These are phyloP conservation scores for Chelidonichthys spinosus DNA, from an alignment of 2,797 vertebrate species.

Conservation along the genomic window DNA sequence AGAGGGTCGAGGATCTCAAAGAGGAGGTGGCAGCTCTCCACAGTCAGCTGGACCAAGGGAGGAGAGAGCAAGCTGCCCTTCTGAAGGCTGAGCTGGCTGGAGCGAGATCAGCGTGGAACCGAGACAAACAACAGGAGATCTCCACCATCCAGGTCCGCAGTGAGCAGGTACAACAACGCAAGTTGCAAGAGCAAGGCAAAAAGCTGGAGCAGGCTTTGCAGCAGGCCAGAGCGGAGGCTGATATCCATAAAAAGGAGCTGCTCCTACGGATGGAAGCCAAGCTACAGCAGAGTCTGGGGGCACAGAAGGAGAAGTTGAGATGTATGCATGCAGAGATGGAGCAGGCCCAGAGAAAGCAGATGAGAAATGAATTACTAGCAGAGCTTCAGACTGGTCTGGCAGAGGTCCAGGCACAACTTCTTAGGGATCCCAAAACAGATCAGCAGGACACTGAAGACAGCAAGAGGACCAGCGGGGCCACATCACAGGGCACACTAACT, in stretches of 20 bases:
- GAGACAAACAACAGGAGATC: slow-evolving; percentile 93
- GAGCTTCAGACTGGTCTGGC: slow-evolving; percentile 83
- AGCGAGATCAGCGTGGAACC: slow-evolving; percentile 89
- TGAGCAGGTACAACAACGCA: slow-evolving; percentile 85
- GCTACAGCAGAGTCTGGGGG: slow-evolving; percentile 79
- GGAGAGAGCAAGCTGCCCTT: slow-evolving; percentile 84
- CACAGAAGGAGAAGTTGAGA: slow-evolving; percentile 85
- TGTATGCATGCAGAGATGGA: slow-evolving; percentile 77
- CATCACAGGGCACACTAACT: slow-evolving; percentile 63
- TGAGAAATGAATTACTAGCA: slow-evolving; percentile 80
- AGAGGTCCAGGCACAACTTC: slow-evolving; percentile 79
- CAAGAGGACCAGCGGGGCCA: slow-evolving; percentile 38
- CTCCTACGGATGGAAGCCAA: slow-evolving; percentile 87
- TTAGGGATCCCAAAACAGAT: slow-evolving; percentile 46
- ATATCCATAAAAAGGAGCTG: slow-evolving; percentile 78
- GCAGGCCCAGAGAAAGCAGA: slow-evolving; percentile 75
- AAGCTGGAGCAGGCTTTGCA: slow-evolving; percentile 80
- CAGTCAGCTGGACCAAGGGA: slow-evolving; percentile 83
- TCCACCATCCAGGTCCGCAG: slow-evolving; percentile 84
- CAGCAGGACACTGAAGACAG: slow-evolving; percentile 49
- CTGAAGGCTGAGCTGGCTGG: slow-evolving; percentile 91
- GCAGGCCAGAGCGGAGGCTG: slow-evolving; percentile 82
- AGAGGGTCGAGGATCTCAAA: slow-evolving; percentile 80
- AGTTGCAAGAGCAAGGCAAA: slow-evolving; percentile 87
- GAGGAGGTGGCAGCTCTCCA: slow-evolving; percentile 84